Conservation (phyloP, 1,140 invertebrate species). For the Agraylea sexmaculata region DNA sequence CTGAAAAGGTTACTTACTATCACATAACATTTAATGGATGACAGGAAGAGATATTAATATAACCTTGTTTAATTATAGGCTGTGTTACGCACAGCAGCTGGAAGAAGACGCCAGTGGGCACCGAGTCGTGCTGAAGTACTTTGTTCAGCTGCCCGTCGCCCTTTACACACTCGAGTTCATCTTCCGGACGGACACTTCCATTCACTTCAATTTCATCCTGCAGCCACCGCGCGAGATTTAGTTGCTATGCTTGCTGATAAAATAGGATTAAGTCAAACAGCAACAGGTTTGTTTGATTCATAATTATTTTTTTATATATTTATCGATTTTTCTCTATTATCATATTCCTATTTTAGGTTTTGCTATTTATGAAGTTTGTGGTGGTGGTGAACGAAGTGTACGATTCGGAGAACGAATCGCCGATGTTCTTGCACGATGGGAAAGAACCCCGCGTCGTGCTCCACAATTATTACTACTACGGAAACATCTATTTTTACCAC, state of each 20-base stretch:
- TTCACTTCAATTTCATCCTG: conserved; percentile 89
- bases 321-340: not conserved
- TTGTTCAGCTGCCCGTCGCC: conserved; percentile 80
- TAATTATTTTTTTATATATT: conserved; percentile 7
- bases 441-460: conserved; percentile 59
- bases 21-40: conserved; percentile 1
- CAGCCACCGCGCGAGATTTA: conserved; percentile 82
- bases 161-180: conserved; percentile 83
- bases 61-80: conserved; percentile 45
- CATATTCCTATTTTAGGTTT: conserved; percentile 14
- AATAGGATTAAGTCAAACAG: conserved; percentile 76
- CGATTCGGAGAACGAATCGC: conserved; percentile 78
- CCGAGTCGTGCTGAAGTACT: conserved; percentile 88
- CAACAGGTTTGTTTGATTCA: conserved; percentile 38
- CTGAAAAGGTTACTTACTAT: conserved; percentile 58
- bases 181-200: conserved; percentile 93
- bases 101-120: conserved; percentile 77
- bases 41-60: too few species aligned
- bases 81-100: conserved; percentile 73
- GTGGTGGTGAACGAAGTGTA: conserved; percentile 71
- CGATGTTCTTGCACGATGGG: conserved; percentile 93
- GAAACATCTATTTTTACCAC: conserved; percentile 77
- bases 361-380: conserved; percentile 31
- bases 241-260: conserved; percentile 83
- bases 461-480: conserved; percentile 71